phyloP scores from a whole-genome alignment of 2,113 vertebrate species.

The Pangasianodon gigas region DNA sequence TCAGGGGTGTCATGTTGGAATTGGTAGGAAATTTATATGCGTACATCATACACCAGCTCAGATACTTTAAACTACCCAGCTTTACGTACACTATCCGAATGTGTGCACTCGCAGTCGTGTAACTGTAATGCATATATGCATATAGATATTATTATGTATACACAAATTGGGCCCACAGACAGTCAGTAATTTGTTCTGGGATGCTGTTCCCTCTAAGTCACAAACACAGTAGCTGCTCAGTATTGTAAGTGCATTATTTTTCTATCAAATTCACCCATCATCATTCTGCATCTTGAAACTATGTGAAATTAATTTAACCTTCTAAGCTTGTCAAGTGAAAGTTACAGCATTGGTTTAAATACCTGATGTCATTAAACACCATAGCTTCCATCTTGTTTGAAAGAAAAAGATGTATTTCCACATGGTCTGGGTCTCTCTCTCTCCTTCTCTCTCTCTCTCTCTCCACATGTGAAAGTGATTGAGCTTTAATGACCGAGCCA shows the following conservation, averaged over 20 bases:
- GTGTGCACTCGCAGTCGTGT: neutral
- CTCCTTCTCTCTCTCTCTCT: neutral
- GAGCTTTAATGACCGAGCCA: constrained; percentile 10
- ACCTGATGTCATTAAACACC: neutral
- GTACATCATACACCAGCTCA: neutral
- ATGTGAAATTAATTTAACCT: neutral
- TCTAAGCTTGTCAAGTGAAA: neutral
- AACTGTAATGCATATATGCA: neutral
- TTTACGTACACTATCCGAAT: neutral
- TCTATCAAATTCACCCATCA: neutral
- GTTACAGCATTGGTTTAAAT: neutral
- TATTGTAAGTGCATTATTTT: neutral
- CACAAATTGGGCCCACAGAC: neutral
- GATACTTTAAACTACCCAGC: neutral
- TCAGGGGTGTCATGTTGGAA: neutral
- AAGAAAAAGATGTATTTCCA: neutral
- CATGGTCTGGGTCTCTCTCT: neutral
- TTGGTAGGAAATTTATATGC: neutral
- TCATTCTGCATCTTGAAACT: neutral
- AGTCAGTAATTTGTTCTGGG: neutral
- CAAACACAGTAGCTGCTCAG: neutral
- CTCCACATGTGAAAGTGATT: constrained; percentile 58
- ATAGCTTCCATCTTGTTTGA: neutral
- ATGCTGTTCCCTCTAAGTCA: neutral
- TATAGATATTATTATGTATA: neutral